These are phyloP conservation scores for Stercorarius parasiticus DNA, from an alignment of 2,113 vertebrate species.

Conservation along the genomic window DNA sequence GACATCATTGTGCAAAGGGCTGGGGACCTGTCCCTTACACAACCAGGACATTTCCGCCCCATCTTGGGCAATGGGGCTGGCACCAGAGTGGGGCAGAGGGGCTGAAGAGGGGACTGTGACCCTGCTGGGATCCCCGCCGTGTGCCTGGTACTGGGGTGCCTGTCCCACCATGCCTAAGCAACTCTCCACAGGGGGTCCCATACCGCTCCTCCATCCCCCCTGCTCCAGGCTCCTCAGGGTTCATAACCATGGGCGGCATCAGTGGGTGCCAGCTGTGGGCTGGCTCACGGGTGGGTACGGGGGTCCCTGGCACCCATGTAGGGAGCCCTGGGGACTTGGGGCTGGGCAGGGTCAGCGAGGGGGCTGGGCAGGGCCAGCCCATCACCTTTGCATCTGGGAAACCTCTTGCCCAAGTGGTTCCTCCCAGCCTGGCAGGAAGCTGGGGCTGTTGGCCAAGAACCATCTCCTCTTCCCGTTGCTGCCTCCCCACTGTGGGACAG, in stretches of 20 bases:
- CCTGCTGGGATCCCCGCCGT: background rate
- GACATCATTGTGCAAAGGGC: constrained; percentile 23
- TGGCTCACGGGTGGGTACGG: fast-evolving
- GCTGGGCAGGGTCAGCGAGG: background rate
- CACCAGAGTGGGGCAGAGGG: background rate
- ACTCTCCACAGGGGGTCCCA: background rate
- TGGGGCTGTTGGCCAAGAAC: background rate
- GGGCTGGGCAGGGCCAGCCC: background rate
- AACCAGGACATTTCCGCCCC: background rate
- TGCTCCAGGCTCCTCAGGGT: background rate
- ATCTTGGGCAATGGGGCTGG: constrained; percentile 6
- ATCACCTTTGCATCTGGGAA: background rate
- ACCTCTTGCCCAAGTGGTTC: background rate
- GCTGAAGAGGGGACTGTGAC: background rate
- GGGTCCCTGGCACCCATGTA: fast-evolving
- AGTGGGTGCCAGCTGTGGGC: background rate
- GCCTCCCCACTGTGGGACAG: background rate
- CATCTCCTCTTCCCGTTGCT: background rate
- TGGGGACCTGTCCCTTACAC: constrained; percentile 49
- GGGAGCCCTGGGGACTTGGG: background rate
- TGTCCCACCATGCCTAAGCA: background rate
- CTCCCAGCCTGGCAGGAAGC: background rate
- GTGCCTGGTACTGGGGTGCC: background rate
- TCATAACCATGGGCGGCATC: background rate
- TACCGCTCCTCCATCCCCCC: background rate